phyloP scores from a whole-genome alignment of 2,888 invertebrate species.

The Troides helena region DNA sequence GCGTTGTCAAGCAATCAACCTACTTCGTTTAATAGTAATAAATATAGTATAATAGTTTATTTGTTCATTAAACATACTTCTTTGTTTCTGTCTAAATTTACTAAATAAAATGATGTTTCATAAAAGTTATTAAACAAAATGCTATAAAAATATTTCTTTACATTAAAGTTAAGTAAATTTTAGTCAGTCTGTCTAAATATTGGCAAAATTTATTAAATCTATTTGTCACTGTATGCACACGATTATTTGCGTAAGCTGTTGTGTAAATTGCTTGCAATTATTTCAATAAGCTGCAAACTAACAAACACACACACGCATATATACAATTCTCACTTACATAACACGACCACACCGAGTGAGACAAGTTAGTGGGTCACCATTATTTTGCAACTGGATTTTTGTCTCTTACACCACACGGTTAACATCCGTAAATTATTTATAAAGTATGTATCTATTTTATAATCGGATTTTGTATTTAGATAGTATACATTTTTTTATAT shows the following conservation, averaged over 20 bases:
- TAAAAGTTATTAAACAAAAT: background rate
- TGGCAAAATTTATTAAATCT: background rate
- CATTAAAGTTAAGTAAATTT: background rate
- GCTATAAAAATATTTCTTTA: background rate
- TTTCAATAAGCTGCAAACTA: background rate
- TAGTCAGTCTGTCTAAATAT: background rate
- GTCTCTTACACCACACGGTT: background rate
- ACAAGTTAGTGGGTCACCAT: constrained; percentile 34
- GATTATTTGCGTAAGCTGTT: constrained; percentile 3
- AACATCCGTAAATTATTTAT: background rate
- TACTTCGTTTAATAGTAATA: background rate
- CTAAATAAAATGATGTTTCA: background rate
- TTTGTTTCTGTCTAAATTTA: background rate
- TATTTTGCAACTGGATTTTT: constrained; percentile 33
- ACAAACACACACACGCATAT: background rate
- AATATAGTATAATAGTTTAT: background rate
- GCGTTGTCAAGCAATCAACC: background rate
- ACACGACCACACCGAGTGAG: constrained; percentile 20
- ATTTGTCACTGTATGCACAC: background rate
- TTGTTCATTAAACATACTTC: background rate
- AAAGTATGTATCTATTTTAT: too few species aligned
- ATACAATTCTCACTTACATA: constrained; percentile 18
- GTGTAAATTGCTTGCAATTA: constrained; percentile 20
- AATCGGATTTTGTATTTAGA: too few species aligned
- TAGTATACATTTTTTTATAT: too few species aligned